A percentile compares a stretch with the other conserved stretches of the same genome.
Conservation (phyloP, 2,113 vertebrate genomes). For the Marmota monax region DNA sequence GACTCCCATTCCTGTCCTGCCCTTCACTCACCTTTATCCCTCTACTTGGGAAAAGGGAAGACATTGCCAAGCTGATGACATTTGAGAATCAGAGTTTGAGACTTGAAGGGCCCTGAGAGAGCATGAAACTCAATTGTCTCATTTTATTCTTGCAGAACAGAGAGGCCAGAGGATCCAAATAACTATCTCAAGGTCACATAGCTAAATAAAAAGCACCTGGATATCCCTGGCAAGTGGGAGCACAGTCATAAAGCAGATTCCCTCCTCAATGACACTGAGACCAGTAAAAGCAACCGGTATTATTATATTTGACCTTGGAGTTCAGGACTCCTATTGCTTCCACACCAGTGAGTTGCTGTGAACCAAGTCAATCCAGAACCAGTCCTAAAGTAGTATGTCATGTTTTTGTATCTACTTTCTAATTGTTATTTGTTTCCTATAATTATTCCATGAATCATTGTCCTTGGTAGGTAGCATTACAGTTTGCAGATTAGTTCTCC, state of each 20-base stretch:
- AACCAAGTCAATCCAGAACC: not conserved
- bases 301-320: constrained; percentile 31
- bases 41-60: not conserved
- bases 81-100: constrained; percentile 61
- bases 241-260: not conserved
- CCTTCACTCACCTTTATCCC: constrained; percentile 66
- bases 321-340: not conserved
- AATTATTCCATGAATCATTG: not conserved
- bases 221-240: too few relatives aligned
- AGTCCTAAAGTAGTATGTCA: not conserved
- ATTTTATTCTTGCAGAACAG: constrained; percentile 64
- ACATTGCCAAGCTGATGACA: constrained; percentile 73
- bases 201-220: constrained; percentile 55
- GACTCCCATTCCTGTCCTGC: not conserved
- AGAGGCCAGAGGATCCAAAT: constrained; percentile 41
- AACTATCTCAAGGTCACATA: constrained; percentile 68
- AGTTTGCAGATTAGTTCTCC: not conserved
- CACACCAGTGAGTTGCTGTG: not conserved
- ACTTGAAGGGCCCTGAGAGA: constrained; percentile 60
- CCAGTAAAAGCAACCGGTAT: not conserved
- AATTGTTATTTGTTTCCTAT: not conserved
- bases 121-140: constrained; percentile 61
- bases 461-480: not conserved
- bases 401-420: not conserved
- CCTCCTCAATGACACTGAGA: not conserved